Evolutionary conservation across 2,797 vertebrate species (phyloP).

Genomic region (Falco columbarius): DNA sequence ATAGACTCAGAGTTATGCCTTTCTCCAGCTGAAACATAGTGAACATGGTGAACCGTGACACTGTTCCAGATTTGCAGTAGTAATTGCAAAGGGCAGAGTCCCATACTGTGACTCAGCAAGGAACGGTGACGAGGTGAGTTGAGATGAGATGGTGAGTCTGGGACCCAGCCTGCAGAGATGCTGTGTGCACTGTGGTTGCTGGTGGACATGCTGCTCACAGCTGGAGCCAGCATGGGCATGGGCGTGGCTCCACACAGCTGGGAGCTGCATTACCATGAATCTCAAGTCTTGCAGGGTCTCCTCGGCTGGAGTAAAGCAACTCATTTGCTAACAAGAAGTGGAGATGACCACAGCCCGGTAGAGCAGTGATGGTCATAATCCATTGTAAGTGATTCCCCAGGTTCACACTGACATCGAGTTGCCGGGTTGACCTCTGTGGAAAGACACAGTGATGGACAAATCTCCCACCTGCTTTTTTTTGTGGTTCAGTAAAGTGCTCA

Average conservation of each 20-base stretch:
- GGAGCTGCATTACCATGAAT: fast-evolving
- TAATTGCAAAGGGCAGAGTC: neutral
- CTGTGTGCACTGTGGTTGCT: neutral
- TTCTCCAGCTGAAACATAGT: neutral
- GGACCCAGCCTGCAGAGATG: neutral
- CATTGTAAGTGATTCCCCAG: neutral
- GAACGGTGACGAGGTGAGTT: neutral
- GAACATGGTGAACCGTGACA: fast-evolving
- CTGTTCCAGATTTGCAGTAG: neutral
- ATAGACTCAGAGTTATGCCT: neutral
- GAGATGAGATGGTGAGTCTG: neutral
- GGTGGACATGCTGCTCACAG: fast-evolving
- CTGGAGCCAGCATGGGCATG: fast-evolving
- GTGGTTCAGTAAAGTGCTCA: neutral
- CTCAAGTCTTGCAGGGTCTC: neutral
- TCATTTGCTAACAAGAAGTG: neutral
- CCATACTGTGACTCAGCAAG: fast-evolving
- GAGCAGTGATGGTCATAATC: neutral
- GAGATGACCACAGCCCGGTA: neutral
- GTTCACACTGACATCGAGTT: neutral
- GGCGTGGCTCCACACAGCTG: fast-evolving
- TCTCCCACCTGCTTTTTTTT: neutral
- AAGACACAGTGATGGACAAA: neutral
- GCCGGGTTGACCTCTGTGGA: neutral
- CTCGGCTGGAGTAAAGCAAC: neutral